Conservation (phyloP, 2,797 vertebrate genomes). For the Rhynchotus rufescens region DNA sequence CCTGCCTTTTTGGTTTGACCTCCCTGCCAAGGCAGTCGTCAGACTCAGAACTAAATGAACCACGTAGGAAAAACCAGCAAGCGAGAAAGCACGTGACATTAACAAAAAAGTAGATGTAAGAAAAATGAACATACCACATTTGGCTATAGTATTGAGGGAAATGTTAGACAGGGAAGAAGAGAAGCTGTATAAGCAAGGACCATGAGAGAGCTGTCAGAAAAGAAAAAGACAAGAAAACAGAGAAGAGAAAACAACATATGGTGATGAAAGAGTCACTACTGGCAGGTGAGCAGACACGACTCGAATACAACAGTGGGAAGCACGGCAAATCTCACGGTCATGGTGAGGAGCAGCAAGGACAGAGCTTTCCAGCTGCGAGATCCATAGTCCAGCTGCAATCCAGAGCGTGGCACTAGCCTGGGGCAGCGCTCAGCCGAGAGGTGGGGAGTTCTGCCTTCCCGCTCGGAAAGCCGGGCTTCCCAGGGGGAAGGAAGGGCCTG, state of each 20-base stretch:
- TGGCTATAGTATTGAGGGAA: constrained; percentile 85
- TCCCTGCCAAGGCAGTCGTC: neutral
- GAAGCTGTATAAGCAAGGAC: constrained; percentile 86
- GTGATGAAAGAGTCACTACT: constrained; percentile 64
- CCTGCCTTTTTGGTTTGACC: neutral
- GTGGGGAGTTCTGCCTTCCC: neutral
- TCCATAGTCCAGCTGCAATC: neutral
- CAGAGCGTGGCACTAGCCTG: neutral
- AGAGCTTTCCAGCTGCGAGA: neutral
- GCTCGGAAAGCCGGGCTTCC: neutral
- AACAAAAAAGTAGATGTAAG: constrained; percentile 70
- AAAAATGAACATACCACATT: constrained; percentile 84
- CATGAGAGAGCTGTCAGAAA: constrained; percentile 83
- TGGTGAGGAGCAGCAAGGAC: neutral
- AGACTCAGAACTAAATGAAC: constrained; percentile 7
- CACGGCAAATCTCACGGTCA: neutral
- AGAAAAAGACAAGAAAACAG: constrained; percentile 68
- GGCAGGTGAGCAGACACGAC: constrained; percentile 19
- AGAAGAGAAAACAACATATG: constrained; percentile 68
- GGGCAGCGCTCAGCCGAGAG: neutral
- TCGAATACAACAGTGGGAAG: neutral
- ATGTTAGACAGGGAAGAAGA: constrained; percentile 86
- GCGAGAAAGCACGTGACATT: constrained; percentile 37
- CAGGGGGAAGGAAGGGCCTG: neutral
- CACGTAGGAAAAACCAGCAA: neutral